Evolutionary conservation across 2,797 vertebrate genomes (phyloP), one percentile per base, ranked within the genome.

Genomic region (Ptychobarbus kaznakovi): DNA sequence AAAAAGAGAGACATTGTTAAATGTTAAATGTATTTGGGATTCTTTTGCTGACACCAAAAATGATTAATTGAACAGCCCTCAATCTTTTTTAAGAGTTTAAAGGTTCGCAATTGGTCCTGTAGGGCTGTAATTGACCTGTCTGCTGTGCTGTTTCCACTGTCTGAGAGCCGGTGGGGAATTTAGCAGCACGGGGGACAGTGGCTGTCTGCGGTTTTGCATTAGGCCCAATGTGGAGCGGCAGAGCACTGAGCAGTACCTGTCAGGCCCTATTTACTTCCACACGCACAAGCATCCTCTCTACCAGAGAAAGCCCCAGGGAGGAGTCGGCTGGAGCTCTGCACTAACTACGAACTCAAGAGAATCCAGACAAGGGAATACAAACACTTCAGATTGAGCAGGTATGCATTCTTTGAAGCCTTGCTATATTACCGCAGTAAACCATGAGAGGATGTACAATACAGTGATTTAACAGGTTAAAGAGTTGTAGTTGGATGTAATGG

Each of bases 221-320:
- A 88, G 83, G 85, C 69, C 81, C 46, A 51, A 82, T 77, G 76
- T 81, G 65, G 87, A 82, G 76, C 56, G 38, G 88, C 89, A 84
- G 86, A 75, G 86, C 58, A 65, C 81, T 89, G 88, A 77, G 88
- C 88, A 89, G 88, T 83, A 83, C 69, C 86, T 92, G 91, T 92
- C 93, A 92, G 87, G 87, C 89, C 88, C 86, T 77, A 87, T 93
- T 92, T 91, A 90, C 77, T 88, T 91, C 88, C 49, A 87, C 85
- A 89, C 44, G 89, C 91, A 87, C 93, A 90, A 88, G 85, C 85
- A 84, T 87, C 86, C 85, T 84, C 81, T 77, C 88, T 87, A 88
- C 88, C 90, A 91, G 90, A 89, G 87, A 89, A 89, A 88, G 86
- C 90, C 80, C 91, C 88, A 86, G 88, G 90, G 88, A 89, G 88